Conservation (phyloP, 2,888 invertebrate species). For the Meteorus colon region DNA sequence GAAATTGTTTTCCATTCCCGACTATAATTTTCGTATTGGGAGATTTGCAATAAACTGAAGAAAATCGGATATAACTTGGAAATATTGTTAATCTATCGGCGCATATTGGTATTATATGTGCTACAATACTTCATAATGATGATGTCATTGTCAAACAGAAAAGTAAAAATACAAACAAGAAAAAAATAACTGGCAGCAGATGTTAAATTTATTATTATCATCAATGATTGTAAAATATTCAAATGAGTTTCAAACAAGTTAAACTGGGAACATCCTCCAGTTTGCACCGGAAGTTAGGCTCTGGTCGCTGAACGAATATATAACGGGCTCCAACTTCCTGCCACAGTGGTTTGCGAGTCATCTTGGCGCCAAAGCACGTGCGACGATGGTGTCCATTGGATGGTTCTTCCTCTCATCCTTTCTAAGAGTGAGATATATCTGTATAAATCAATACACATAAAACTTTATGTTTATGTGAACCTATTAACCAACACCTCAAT, state of each 20-base stretch:
- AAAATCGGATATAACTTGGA: too few species aligned
- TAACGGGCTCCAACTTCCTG: slow-evolving; percentile 68
- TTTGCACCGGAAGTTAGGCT: slow-evolving; percentile 62
- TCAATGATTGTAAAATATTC: slow-evolving; percentile 4
- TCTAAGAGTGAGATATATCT: neutral
- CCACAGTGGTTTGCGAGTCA: slow-evolving; percentile 46
- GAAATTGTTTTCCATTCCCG: too few species aligned
- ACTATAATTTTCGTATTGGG: too few species aligned
- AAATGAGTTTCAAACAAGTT: slow-evolving; percentile 7
- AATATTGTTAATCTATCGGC: too few species aligned
- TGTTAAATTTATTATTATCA: slow-evolving; percentile 6
- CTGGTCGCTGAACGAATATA: slow-evolving; percentile 53
- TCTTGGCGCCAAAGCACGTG: slow-evolving; percentile 55
- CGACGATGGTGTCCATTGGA: slow-evolving; percentile 37
- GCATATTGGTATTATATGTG: too few species aligned
- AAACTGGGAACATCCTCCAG: slow-evolving; percentile 19
- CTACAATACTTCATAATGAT: too few species aligned
- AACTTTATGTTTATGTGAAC: neutral
- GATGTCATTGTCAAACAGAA: neutral
- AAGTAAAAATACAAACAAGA: neutral
- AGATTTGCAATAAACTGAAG: too few species aligned
- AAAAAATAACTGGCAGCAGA: neutral
- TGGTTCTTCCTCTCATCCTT: slow-evolving; percentile 9
- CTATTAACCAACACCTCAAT: slow-evolving; percentile 13
- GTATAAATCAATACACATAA: neutral